Evolutionary conservation across 2,113 vertebrate species (phyloP).

Genomic region (Panurus biarmicus): DNA sequence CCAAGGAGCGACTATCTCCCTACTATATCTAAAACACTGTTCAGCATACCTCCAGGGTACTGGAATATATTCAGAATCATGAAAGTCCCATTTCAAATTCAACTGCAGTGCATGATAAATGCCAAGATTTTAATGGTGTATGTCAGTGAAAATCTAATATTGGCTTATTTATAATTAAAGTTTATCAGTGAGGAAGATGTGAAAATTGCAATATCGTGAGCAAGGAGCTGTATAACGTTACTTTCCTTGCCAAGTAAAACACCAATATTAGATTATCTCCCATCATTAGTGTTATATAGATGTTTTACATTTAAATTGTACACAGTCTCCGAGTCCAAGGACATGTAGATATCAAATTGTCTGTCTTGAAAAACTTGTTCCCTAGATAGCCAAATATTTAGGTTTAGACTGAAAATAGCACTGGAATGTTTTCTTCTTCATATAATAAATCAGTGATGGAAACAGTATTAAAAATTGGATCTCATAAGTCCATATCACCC

Average conservation of each 20-base stretch:
- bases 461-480: not conserved
- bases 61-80: not conserved
- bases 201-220: not conserved
- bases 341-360: not conserved
- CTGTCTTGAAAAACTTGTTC: not conserved
- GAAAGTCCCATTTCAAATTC: not conserved
- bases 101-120: not conserved
- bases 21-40: not conserved
- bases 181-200: not conserved
- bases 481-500: not conserved
- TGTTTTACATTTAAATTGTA: not conserved
- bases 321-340: not conserved
- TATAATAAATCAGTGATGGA: not conserved
- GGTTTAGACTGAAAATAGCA: not conserved
- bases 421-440: not conserved
- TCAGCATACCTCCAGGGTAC: not conserved
- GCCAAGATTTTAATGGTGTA: not conserved
- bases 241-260: not conserved
- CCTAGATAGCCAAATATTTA: not conserved
- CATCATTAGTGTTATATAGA: not conserved
- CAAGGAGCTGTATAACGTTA: not conserved
- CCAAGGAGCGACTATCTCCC: not conserved
- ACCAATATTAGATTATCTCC: not conserved
- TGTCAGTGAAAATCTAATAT: not conserved
- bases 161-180: not conserved